Conservation (phyloP, 2,797 vertebrate genomes). For the Argyrosomus regius region DNA sequence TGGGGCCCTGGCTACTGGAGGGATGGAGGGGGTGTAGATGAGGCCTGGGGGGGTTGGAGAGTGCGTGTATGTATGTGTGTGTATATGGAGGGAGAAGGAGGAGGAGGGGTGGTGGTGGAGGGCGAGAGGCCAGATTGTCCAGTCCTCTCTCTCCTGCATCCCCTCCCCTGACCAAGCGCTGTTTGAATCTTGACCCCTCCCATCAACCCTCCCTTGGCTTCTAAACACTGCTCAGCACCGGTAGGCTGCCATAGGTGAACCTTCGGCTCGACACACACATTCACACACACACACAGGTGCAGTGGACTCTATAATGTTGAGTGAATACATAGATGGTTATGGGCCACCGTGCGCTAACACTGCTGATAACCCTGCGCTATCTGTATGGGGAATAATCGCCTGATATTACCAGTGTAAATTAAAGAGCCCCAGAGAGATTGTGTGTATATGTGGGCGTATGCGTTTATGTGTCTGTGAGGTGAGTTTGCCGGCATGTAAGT, state of each 20-base stretch:
- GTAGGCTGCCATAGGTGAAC: constrained; percentile 65
- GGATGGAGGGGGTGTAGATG: constrained; percentile 76
- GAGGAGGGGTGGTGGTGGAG: constrained; percentile 16
- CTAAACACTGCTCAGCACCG: constrained; percentile 71
- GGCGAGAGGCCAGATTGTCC: constrained; percentile 80
- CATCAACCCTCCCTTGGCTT: constrained; percentile 68
- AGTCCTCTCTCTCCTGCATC: constrained; percentile 69
- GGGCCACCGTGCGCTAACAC: constrained; percentile 60
- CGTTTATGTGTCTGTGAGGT: constrained; percentile 30
- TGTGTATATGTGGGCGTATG: constrained; percentile 23
- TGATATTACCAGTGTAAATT: constrained; percentile 82
- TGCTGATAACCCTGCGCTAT: constrained; percentile 78
- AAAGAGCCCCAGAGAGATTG: constrained; percentile 74
- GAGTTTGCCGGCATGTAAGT: constrained; percentile 58
- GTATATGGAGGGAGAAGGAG: constrained; percentile 30
- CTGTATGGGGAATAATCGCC: constrained; percentile 79
- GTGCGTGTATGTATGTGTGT: constrained; percentile 50
- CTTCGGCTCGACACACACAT: constrained; percentile 30
- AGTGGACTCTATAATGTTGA: constrained; percentile 66
- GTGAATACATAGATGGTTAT: constrained; percentile 66
- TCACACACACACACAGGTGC: constrained; percentile 37
- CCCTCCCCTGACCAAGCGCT: constrained; percentile 75
- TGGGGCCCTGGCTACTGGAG: constrained; percentile 86
- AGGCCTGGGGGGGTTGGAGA: constrained; percentile 67
- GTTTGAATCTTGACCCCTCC: constrained; percentile 83